Percentiles rank a stretch among this genome's conserved stretches.
Evolutionary conservation across 2,888 invertebrate species (phyloP).

Genomic region (Spialia ferax): DNA sequence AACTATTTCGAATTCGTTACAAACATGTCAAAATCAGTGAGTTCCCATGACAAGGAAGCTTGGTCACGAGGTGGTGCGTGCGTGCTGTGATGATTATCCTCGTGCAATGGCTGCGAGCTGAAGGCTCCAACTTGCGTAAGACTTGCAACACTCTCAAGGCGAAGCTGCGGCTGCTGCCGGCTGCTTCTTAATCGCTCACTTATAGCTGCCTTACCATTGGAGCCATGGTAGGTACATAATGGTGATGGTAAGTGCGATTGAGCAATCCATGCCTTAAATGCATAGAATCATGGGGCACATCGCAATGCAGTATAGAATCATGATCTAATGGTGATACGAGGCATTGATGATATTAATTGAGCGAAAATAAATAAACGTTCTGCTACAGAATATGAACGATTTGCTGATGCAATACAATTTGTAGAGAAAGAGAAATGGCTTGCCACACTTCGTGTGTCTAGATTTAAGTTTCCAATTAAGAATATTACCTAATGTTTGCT

Average conservation of each 20-base stretch:
- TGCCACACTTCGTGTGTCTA: too few species aligned
- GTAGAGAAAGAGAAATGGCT: too few species aligned
- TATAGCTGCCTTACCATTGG: slow-evolving; percentile 7
- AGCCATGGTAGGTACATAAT: too few species aligned
- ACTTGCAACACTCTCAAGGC: slow-evolving; percentile 23
- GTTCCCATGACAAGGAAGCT: neutral
- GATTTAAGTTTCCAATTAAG: too few species aligned
- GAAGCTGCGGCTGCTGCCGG: slow-evolving; percentile 24
- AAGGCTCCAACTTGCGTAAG: slow-evolving; percentile 22
- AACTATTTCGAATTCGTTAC: neutral
- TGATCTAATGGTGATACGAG: too few species aligned
- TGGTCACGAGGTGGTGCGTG: neutral
- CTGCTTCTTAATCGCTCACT: slow-evolving; percentile 35
- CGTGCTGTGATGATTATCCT: slow-evolving; percentile 31
- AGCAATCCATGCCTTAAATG: neutral
- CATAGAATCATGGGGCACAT: neutral
- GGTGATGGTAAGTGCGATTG: neutral
- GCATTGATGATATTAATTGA: too few species aligned
- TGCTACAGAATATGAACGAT: too few species aligned
- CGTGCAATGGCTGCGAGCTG: slow-evolving; percentile 17
- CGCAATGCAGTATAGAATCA: neutral
- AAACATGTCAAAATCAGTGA: slow-evolving; percentile 3
- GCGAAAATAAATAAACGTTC: too few species aligned
- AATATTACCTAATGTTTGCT: too few species aligned
- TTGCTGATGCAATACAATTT: too few species aligned